Base-by-base conservation (phyloP, 2,113 vertebrate genomes). In the Aphyosemion australe region DNA sequence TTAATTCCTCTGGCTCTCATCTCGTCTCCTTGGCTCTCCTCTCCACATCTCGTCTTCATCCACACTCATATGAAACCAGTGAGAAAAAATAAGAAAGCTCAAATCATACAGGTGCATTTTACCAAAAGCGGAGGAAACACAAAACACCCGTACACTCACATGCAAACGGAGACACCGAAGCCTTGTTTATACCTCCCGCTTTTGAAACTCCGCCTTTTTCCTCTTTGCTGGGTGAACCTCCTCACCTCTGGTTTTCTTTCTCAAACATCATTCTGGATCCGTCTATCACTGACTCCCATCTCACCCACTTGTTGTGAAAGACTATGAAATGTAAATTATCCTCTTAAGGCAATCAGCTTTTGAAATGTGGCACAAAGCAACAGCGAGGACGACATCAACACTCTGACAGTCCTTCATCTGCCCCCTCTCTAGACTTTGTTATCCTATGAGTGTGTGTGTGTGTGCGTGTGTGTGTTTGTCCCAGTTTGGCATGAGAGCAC, bases 301-400 rank as follows among this genome's bases (percentile, higher is more conserved):
- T 82, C 74, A 82, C 69, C 74, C 78, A 87, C 88, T 86, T 90
- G 87, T 85, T 79, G 87, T 86, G 74, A 75, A 85, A 69, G 78
- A 74, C 82, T 88, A 68, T 87, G 88, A 90, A 88, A 87, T 88
- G 87, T 84, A 89, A 88, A 89, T 89, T 86, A 84, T 89, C 72
- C 82, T 90, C 88, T 87, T 87, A 85, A 89, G 85, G 80, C 85
- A 89, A 89, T 87, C 84, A 83, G 82, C 47, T 77, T 90, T 86
- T 88, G 80, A 88, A 86, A 90, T 79, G 61, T 79, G 78, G 76
- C 85, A 86, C 85, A 87, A 89, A 87, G 85, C 76, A 79, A 77
- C 58, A 85, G 85, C 67, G 82, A 85, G 76, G 76, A 86, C 79
- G 84, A 81, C 82, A 88, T 90, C 86, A 86, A 86, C 80, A 85